Evolutionary conservation across 2,888 invertebrate species (phyloP).

Genomic region (Flexamia atlantica): DNA sequence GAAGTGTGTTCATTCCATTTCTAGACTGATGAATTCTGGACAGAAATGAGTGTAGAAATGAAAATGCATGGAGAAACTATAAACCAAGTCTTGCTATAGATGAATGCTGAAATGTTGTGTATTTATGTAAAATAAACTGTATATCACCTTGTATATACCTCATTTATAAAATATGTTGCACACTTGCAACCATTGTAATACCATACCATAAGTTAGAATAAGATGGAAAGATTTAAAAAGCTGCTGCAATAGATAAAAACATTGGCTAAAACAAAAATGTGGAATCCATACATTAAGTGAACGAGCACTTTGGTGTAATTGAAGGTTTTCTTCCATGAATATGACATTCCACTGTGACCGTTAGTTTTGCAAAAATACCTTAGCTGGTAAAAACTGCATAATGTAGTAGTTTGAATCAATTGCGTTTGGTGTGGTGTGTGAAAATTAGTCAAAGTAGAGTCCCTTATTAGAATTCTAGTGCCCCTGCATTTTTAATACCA

Average conservation of each 20-base stretch:
- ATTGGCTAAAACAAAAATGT: too few species aligned
- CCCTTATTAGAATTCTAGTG: not conserved
- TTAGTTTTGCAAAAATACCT: not conserved
- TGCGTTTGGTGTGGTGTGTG: not conserved
- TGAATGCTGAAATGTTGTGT: constrained; percentile 12
- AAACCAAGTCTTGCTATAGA: not conserved
- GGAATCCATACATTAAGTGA: too few species aligned
- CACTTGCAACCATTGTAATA: not conserved
- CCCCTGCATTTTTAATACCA: not conserved
- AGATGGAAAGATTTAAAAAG: not conserved
- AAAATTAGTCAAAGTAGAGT: not conserved
- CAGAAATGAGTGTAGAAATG: not conserved
- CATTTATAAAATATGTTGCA: not conserved
- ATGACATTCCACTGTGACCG: not conserved
- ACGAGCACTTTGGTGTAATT: too few species aligned
- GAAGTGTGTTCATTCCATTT: too few species aligned
- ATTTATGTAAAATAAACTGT: not conserved
- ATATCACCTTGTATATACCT: not conserved
- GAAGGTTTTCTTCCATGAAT: not conserved
- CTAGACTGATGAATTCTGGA: too few species aligned
- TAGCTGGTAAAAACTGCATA: not conserved
- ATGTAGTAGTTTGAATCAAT: not conserved
- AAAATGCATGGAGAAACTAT: constrained; percentile 19
- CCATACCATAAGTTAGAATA: too few species aligned
- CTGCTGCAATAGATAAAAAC: too few species aligned